Conservation (phyloP, 2,113 vertebrate species). For the Telmatochromis sp. region DNA sequence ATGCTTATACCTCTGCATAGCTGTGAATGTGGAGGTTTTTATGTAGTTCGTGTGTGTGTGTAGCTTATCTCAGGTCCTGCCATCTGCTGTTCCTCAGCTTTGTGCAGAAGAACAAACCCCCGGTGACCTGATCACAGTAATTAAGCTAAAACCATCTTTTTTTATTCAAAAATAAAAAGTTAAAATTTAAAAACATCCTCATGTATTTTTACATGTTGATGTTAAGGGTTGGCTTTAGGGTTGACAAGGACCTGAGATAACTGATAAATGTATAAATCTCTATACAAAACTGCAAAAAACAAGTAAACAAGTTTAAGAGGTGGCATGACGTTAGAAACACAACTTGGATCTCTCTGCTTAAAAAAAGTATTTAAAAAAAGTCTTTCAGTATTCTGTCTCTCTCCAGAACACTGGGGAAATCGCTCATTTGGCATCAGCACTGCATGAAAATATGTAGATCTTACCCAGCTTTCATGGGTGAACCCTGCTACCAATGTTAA, state of each 20-base stretch:
- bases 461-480: background rate
- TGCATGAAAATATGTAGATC: background rate
- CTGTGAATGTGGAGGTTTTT: background rate
- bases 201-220: background rate
- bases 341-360: background rate
- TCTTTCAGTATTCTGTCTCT: background rate
- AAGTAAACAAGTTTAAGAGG: background rate
- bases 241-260: background rate
- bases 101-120: background rate
- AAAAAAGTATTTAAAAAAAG: background rate
- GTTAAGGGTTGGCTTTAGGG: background rate
- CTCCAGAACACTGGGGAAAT: rapidly evolving
- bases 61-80: background rate
- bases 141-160: background rate
- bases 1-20: background rate
- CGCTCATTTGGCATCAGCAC: background rate
- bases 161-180: background rate
- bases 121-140: background rate
- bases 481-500: background rate
- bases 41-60: background rate
- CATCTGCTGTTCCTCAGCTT: conserved; percentile 17
- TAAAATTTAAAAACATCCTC: background rate
- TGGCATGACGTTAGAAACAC: rapidly evolving
- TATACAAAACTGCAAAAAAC: background rate
- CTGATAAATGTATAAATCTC: background rate